Percentiles rank a stretch among this genome's conserved stretches.
These are phyloP conservation scores for Gadus macrocephalus DNA, from an alignment of 2,113 vertebrate species.

Conservation along the genomic window DNA sequence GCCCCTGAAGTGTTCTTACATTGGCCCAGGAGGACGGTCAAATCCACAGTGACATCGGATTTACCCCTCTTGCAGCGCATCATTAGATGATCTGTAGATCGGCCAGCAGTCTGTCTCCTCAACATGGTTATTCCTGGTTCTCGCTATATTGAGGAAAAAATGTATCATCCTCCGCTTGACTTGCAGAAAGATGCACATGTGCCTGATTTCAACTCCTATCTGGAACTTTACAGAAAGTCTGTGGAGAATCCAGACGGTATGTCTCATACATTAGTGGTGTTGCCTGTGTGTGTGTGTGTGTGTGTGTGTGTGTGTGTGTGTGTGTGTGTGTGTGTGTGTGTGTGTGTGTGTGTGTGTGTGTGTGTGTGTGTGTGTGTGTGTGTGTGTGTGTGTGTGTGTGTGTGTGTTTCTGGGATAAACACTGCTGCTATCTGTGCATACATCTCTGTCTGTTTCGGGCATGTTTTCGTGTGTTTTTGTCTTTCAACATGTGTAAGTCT, in stretches of 20 bases:
- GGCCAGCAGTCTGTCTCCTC: conserved; percentile 24
- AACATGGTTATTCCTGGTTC: conserved; percentile 67
- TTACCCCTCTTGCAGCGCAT: conserved; percentile 31
- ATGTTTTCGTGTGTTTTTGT: neutral
- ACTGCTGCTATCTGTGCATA: neutral
- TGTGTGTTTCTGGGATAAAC: neutral
- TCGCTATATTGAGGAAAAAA: conserved; percentile 46
- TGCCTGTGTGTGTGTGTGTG: neutral
- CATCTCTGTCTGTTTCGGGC: too few relatives aligned
- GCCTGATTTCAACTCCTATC: conserved; percentile 71
- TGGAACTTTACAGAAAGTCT: conserved; percentile 71
- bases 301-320: conserved; percentile 2
- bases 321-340: neutral
- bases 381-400: neutral
- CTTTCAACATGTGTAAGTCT: neutral
- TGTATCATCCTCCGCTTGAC: conserved; percentile 61
- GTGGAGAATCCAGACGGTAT: conserved; percentile 76
- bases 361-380: neutral
- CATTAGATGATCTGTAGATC: conserved; percentile 25
- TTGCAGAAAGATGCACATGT: conserved; percentile 71
- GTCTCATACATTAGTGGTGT: conserved; percentile 20
- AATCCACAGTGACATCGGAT: conserved; percentile 38
- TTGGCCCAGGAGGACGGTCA: conserved; percentile 37
- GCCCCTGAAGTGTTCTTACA: conserved; percentile 41
- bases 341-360: neutral